Evolutionary conservation across 2,888 invertebrate genomes (phyloP).

Genomic region (Rapana venosa): DNA sequence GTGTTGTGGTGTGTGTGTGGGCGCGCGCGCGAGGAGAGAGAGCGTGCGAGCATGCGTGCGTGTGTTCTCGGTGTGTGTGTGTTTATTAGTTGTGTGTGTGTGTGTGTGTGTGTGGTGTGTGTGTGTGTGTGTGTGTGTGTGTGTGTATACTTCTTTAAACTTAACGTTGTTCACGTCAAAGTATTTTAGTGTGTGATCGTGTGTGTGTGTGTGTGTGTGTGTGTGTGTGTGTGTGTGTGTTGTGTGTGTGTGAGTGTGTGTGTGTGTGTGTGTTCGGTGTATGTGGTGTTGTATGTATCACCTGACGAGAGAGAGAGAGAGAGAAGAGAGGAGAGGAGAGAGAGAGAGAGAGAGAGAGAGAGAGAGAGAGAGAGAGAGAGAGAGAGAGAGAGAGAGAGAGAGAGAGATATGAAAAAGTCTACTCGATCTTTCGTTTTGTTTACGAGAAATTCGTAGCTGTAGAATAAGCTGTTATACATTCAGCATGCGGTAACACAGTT

Average conservation of each 20-base stretch:
- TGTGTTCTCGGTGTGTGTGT: background rate
- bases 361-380: too few species aligned
- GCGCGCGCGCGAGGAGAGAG: background rate
- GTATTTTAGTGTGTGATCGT: background rate
- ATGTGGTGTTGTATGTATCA: background rate
- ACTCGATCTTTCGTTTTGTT: too few species aligned
- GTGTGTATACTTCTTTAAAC: background rate
- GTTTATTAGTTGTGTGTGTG: background rate
- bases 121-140: background rate
- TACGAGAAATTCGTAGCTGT: too few species aligned
- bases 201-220: background rate
- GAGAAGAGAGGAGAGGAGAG: too few species aligned
- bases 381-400: too few species aligned
- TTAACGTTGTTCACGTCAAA: background rate
- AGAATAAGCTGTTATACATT: too few species aligned
- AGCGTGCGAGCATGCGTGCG: background rate
- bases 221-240: constrained; percentile 13
- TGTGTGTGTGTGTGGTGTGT: background rate
- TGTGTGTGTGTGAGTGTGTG: background rate
- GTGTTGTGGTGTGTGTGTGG: background rate
- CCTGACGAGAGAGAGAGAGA: too few species aligned
- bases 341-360: too few species aligned
- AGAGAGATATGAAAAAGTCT: too few species aligned
- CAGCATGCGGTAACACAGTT: too few species aligned
- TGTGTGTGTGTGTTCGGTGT: background rate